Percentiles rank a stretch among this genome's conserved stretches.
These are phyloP conservation scores for Ceriagrion tenellum DNA, from an alignment of 2,888 invertebrate genomes.

Conservation along the genomic window DNA sequence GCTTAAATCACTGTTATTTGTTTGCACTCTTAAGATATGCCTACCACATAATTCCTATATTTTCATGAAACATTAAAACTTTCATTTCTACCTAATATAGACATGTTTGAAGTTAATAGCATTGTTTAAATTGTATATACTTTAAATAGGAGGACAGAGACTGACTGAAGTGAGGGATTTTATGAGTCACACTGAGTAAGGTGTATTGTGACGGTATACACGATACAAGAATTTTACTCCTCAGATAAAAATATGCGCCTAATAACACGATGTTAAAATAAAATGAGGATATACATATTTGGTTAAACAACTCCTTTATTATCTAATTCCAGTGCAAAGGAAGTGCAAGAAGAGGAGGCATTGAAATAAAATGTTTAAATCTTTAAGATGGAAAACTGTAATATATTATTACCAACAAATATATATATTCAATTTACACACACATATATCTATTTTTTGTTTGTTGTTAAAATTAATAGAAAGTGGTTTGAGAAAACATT, in stretches of 20 bases:
- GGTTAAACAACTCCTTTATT: slow-evolving; percentile 24
- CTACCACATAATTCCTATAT: slow-evolving; percentile 22
- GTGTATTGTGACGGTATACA: neutral
- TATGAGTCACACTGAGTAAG: slow-evolving; percentile 24
- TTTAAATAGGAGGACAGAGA: slow-evolving; percentile 30
- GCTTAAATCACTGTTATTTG: slow-evolving; percentile 31
- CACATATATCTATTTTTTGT: slow-evolving; percentile 51
- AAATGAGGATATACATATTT: slow-evolving; percentile 46
- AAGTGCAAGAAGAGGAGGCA: slow-evolving; percentile 45
- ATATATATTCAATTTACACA: slow-evolving; percentile 45
- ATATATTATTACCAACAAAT: slow-evolving; percentile 55
- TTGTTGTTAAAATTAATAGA: slow-evolving; percentile 60
- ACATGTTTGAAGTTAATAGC: slow-evolving; percentile 25
- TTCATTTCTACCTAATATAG: slow-evolving; percentile 32
- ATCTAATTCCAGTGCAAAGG: slow-evolving; percentile 21
- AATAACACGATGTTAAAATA: slow-evolving; percentile 13
- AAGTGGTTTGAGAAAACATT: slow-evolving; percentile 50
- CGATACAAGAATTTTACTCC: slow-evolving; percentile 17
- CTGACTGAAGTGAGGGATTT: neutral
- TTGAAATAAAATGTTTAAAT: slow-evolving; percentile 52
- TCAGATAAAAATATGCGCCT: neutral
- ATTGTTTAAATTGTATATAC: slow-evolving; percentile 24
- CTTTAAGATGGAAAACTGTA: slow-evolving; percentile 54
- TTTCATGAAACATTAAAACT: slow-evolving; percentile 46
- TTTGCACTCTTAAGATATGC: slow-evolving; percentile 26